phyloP scores from a whole-genome alignment of 2,113 vertebrate genomes.

The Ceyx margarethae region DNA sequence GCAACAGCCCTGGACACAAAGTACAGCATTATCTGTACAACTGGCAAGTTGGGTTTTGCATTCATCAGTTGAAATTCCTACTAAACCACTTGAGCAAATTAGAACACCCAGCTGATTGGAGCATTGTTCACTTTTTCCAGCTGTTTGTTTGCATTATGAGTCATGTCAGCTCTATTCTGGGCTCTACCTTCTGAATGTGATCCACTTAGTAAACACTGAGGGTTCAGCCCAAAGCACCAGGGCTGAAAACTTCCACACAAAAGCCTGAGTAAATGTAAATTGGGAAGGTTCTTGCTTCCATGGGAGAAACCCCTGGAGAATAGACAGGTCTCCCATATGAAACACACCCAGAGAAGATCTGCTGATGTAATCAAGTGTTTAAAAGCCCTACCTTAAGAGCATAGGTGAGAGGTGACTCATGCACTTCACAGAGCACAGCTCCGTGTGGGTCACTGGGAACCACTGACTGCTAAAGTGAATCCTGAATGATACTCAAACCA shows the following conservation, averaged over 20 bases:
- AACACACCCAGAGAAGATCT: slow-evolving; percentile 23
- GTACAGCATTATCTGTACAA: background rate
- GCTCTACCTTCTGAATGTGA: background rate
- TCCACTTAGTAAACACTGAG: slow-evolving; percentile 8
- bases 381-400: slow-evolving; percentile 24
- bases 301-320: background rate
- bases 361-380: slow-evolving; percentile 29
- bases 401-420: slow-evolving; percentile 29
- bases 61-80: slow-evolving; percentile 14
- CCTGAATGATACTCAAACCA: background rate
- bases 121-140: slow-evolving; percentile 52
- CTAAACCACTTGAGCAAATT: slow-evolving; percentile 5
- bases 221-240: background rate
- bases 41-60: background rate
- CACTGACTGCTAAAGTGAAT: background rate
- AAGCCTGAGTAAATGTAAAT: background rate
- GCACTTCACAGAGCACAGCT: background rate
- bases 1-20: background rate
- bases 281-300: background rate
- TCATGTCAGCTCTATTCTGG: slow-evolving; percentile 50
- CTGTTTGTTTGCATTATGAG: slow-evolving; percentile 50
- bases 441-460: background rate
- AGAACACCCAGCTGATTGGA: background rate
- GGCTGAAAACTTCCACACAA: background rate
- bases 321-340: background rate